Base-by-base conservation (phyloP, 2,888 invertebrate species). In the Criorhina ranunculi region DNA sequence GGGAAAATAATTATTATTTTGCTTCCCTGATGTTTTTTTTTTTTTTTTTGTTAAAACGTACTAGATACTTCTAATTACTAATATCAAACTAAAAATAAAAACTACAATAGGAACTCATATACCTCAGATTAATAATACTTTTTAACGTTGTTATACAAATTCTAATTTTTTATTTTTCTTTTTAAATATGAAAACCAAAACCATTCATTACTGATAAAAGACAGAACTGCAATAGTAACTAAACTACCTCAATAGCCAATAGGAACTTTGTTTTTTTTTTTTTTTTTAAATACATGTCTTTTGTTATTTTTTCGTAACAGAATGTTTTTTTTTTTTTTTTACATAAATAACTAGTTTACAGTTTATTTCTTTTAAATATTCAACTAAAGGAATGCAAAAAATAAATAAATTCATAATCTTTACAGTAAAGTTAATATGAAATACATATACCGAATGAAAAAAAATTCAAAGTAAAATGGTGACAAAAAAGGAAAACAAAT, bases 151-250 rank as follows among this genome's bases (percentile, higher is more conserved):
- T 76, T 80, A 70, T 70, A 76, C 69, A 83, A 75, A 12, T 46
- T 33, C 57, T 69, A 69, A 59, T 72, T 66, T 46, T 35, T 77
- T 69, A 69, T 53, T 72, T 66, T 46, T 35, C 72, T 83, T 73
- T 75, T 31, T 66, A 51, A 53, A 51, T 59, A 60, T 86, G 83
- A 77, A 87, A 67, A 82, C 46, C 69, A 64, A 76, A 78, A 73
- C 55, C 60, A 78, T 86, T 86, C 73, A 87, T 73, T 75, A 87
- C 82, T 78, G 69, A 87, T 87, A 88, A 89, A 80, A 86, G 88
- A 90, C 89, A 88, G 90, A 90, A 91, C 90, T 90, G 91, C 91
- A 91, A 91, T 91, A 91, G 91, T 89, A 90, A 91, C 90, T 88
- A 75, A 91, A 90, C 91, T 91, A 91, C 91, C 91, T 91, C 91